Evolutionary conservation across 2,113 vertebrate species (phyloP).

Genomic region (Hystrix cristata): DNA sequence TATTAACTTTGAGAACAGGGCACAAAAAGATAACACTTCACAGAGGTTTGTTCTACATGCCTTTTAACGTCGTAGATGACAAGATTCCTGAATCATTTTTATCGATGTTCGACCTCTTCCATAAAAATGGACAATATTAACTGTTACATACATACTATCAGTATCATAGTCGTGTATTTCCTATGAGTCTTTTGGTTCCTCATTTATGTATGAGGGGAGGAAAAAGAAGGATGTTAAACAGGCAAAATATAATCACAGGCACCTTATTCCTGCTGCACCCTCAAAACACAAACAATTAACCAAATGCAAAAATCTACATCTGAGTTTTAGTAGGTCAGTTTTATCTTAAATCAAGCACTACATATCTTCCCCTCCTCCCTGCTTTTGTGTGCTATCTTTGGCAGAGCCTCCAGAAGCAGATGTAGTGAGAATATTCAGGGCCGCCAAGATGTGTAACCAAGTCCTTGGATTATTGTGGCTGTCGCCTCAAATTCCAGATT

Average conservation of each 20-base stretch:
- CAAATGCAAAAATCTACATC: neutral
- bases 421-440: conserved; percentile 24
- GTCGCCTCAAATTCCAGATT: conserved; percentile 58
- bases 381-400: conserved; percentile 32
- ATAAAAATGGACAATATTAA: neutral
- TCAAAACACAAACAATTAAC: neutral
- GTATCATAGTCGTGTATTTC: neutral
- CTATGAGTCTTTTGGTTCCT: neutral
- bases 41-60: conserved; percentile 36
- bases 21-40: conserved; percentile 39
- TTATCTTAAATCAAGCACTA: neutral
- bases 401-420: conserved; percentile 23
- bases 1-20: conserved; percentile 19
- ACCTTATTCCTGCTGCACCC: neutral
- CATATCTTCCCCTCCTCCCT: neutral
- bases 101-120: conserved; percentile 27
- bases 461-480: conserved; percentile 58
- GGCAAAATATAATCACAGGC: neutral
- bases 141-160: neutral
- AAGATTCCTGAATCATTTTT: conserved; percentile 62
- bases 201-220: neutral
- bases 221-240: neutral
- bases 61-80: conserved; percentile 64
- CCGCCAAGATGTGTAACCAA: conserved; percentile 39
- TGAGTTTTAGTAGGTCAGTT: neutral